phyloP scores from a whole-genome alignment of 2,797 vertebrate species.

The Paratrypauchen microcephalus region DNA sequence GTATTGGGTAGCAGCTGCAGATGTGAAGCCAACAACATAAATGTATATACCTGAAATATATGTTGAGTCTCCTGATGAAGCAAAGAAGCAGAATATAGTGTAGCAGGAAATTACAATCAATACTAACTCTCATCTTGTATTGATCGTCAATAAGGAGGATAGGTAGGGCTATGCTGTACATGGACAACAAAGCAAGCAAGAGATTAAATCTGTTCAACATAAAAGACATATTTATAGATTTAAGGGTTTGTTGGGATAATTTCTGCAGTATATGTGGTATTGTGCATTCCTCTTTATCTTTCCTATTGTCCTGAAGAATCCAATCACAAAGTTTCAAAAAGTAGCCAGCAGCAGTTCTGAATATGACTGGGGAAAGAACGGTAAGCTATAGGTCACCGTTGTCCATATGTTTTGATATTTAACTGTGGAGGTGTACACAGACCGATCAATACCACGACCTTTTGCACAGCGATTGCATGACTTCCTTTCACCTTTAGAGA shows the following conservation, averaged over 20 bases:
- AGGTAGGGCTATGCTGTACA: too few relatives aligned
- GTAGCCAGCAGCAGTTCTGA: conserved; percentile 1
- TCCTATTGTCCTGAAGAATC: too few relatives aligned
- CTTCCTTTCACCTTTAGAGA: conserved; percentile 32
- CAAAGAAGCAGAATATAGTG: conserved; percentile 49
- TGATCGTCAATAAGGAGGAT: too few relatives aligned
- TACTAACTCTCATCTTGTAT: conserved; percentile 54
- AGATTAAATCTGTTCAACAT: too few relatives aligned
- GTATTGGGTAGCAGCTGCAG: conserved; percentile 41
- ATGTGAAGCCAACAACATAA: conserved; percentile 48
- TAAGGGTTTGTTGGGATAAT: too few relatives aligned
- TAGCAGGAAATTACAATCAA: conserved; percentile 77
- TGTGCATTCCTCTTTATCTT: too few relatives aligned
- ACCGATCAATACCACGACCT: conserved; percentile 57
- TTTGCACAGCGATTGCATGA: conserved; percentile 53
- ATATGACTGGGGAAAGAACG: conserved; percentile 34
- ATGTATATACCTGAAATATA: conserved; percentile 58
- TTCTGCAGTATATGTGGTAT: too few relatives aligned
- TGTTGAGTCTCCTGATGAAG: conserved; percentile 67
- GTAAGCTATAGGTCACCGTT: conserved; percentile 34
- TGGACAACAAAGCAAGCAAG: too few relatives aligned
- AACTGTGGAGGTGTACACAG: conserved; percentile 39
- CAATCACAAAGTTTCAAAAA: too few relatives aligned
- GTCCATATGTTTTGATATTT: conserved; percentile 55
- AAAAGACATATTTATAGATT: too few relatives aligned